Percentiles rank a stretch among this genome's conserved stretches.
Conservation (phyloP, 2,797 vertebrate species). For the Syngnathus acus region DNA sequence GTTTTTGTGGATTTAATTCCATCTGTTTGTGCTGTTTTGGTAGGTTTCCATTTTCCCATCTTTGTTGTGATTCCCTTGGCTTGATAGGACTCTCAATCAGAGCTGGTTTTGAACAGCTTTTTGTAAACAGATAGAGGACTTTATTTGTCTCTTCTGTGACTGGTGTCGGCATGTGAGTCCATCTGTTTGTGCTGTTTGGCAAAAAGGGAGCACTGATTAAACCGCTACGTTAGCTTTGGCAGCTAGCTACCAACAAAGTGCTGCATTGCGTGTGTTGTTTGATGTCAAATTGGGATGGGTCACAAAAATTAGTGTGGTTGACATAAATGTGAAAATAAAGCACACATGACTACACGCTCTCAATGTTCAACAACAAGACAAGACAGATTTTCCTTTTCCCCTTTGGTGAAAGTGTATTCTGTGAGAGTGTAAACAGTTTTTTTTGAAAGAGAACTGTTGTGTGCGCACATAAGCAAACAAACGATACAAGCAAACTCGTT, state of each 20-base stretch:
- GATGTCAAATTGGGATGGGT: not conserved
- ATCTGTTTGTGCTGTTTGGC: not conserved
- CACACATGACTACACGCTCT: slow-evolving; percentile 44
- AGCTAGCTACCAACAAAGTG: not conserved
- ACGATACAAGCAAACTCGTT: slow-evolving; percentile 54
- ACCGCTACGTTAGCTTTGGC: not conserved
- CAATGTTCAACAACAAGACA: slow-evolving; percentile 83
- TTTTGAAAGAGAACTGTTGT: slow-evolving; percentile 74
- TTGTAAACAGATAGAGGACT: not conserved
- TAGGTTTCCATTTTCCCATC: not conserved
- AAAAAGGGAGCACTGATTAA: not conserved
- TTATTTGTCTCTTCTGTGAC: not conserved
- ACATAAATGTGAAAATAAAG: not conserved
- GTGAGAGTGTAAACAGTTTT: slow-evolving; percentile 67
- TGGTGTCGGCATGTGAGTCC: not conserved
- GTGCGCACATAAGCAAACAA: slow-evolving; percentile 73
- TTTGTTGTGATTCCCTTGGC: not conserved
- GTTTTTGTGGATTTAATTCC: not conserved
- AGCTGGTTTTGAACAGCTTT: not conserved
- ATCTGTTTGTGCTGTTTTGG: not conserved
- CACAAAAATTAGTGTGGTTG: not conserved
- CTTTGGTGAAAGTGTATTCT: slow-evolving; percentile 93
- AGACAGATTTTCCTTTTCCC: slow-evolving; percentile 70
- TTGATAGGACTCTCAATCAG: not conserved
- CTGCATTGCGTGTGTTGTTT: not conserved